Base-by-base conservation (phyloP, 2,797 vertebrate species). In the Eutrigla gurnardus region DNA sequence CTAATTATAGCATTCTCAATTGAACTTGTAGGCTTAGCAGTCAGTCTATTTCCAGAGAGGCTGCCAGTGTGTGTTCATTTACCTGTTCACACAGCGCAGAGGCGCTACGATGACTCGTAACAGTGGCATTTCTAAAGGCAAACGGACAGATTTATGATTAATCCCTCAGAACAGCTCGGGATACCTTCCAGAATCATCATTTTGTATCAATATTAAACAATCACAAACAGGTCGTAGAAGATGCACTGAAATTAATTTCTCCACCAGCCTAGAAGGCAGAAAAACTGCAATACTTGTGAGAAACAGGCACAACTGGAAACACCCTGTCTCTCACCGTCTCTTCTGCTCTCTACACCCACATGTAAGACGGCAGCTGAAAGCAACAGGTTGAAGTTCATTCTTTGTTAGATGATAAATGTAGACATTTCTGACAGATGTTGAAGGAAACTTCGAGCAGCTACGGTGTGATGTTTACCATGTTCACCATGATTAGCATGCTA, bases 1-100 rank as follows among this genome's bases (percentile, higher is more conserved):
- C 79, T 87, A 89, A 89, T 88, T 89, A 81, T 80, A 83, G 78
- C 25, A 33, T 14, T 80, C 64, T 61, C 45, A 72, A 59, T 55
- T 78, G 61, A 81, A 77, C 25, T 65, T 7, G 69, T 49, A 53
- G 61, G 54, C 66, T 65, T 43, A 70, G 49, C 58, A 15, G 50
- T 71, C 54, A 17, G 50, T 66, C 60, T 81, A 61, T 80, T 70
- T 79, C 71, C 55, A 74, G 40, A 49, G 60, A 68, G 35, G 17
- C 62, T 49, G 43, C 13, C 59, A 32, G 52, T 6, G 36, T 62
- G 40, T 61, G 11, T 76, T 86, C 54, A 43, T 69, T 73, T 77
- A 81, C 65, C 60, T 86, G 79, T 65, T 79, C 70, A 68, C 77
- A 66, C 32, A 65, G 52, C 60, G 18, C 57, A 46, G 46, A 67